Evolutionary conservation across 1,140 invertebrate species (phyloP), one percentile per base, ranked within the genome.

Genomic region (Papilio polyxenes): DNA sequence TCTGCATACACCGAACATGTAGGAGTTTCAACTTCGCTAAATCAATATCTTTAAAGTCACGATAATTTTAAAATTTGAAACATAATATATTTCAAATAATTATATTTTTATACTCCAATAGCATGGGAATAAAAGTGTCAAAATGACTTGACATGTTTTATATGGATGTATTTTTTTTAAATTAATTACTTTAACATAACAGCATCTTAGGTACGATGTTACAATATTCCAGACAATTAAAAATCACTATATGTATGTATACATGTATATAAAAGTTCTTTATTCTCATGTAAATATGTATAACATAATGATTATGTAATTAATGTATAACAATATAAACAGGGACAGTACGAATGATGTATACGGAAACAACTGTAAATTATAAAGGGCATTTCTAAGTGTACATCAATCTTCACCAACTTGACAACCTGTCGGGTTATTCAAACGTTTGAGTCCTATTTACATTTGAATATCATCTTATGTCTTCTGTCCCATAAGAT

Each of bases 1-100:
- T 72, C 65, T 72, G 65, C 65, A 72, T 72, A 72, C 62, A 65
- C 3, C 65, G 65, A 72, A 37, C 31, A 72, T 72, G 31, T 72
- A 31, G 62, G 15, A 37, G 65, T 72, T 72, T 23, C 37, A 7
- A 72, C 11, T 72, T 15, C 31, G 65, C 13, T 72, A 72, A 65
- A 65, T 65, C 62, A 65, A 65, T 65, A 62, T 62, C 59, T 17
- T 56, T 31, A 44, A 59, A 59, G 56, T 59, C 17, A 59, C 56
- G 56, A 20, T 59, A 59, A 8, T 56, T 1, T 1, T 1, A 31
- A 31, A 31, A 31, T 2, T 44, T 44, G 40, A 44, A 44, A 44
- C n/a, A n/a, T n/a, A n/a, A n/a, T n/a, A n/a, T 6, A 7, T 44
- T 44, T 44, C 40, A 44, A 44, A 44, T 44, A 44, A 44, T 6